These are phyloP conservation scores for Oryzias celebensis DNA, from an alignment of 2,113 vertebrate species.

Conservation along the genomic window DNA sequence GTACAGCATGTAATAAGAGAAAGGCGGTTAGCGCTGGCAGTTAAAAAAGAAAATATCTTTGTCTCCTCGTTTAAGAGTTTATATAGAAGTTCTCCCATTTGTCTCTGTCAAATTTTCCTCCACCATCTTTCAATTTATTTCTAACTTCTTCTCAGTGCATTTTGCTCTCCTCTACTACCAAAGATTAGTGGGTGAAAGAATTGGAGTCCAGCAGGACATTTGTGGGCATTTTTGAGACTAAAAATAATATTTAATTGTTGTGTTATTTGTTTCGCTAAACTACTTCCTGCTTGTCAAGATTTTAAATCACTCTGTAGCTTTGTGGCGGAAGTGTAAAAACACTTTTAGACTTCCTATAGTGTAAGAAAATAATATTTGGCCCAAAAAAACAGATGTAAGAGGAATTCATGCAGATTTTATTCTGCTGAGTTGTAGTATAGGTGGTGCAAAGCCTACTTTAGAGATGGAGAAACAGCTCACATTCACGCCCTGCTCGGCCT, in stretches of 20 bases:
- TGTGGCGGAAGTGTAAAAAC: slow-evolving; percentile 25
- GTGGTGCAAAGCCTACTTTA: no score
- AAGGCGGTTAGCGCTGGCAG: slow-evolving; percentile 52
- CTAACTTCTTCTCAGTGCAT: slow-evolving; percentile 25
- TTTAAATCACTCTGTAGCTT: slow-evolving; percentile 43
- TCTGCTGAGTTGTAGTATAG: no score
- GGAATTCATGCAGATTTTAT: no score
- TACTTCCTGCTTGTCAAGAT: slow-evolving; percentile 62
- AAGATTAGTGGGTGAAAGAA: slow-evolving; percentile 1
- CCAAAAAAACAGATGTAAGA: neutral
- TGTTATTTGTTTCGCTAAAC: neutral
- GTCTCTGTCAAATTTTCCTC: slow-evolving; percentile 68
- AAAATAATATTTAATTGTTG: no score
- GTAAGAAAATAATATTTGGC: slow-evolving; percentile 10
- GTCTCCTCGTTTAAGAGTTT: slow-evolving; percentile 67
- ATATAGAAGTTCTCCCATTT: slow-evolving; percentile 78
- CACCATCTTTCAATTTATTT: slow-evolving; percentile 19
- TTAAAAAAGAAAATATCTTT: slow-evolving; percentile 39
- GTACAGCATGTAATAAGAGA: slow-evolving; percentile 36
- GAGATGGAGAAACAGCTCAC: no score
- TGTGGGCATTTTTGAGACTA: no score
- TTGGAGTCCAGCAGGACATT: neutral
- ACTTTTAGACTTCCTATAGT: slow-evolving; percentile 3
- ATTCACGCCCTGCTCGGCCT: no score
- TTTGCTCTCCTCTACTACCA: neutral